Evolutionary conservation across 2,113 vertebrate genomes (phyloP).

Genomic region (Aythya baeri): DNA sequence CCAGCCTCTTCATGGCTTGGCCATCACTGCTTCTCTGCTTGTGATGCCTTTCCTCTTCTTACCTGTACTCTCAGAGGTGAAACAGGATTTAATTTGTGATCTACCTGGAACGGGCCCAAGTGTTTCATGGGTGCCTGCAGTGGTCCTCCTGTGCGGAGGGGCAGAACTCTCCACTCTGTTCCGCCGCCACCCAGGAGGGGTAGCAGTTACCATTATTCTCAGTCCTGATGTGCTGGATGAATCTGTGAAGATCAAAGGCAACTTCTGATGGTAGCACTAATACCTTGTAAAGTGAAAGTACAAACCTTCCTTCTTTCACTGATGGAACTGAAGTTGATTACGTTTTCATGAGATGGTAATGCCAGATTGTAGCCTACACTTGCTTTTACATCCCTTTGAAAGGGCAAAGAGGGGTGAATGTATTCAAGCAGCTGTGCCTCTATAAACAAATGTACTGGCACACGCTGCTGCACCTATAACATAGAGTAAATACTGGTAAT

Average conservation of each 20-base stretch:
- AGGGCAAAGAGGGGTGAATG: neutral
- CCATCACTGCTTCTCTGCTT: neutral
- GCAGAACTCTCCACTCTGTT: neutral
- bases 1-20: neutral
- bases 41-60: neutral
- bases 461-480: neutral
- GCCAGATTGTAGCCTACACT: neutral
- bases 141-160: fast-evolving
- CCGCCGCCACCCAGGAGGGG: neutral
- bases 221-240: neutral
- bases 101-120: neutral
- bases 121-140: neutral
- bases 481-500: neutral
- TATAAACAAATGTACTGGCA: neutral
- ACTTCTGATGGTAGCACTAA: neutral
- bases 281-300: neutral
- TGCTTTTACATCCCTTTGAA: neutral
- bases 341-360: neutral
- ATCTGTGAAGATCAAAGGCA: neutral
- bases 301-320: neutral
- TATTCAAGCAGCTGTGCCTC: neutral
- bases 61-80: neutral
- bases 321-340: neutral
- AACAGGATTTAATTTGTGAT: neutral
- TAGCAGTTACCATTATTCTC: neutral